Base-by-base conservation (phyloP, 2,888 invertebrate species). In the Taphrorychus bicolor region DNA sequence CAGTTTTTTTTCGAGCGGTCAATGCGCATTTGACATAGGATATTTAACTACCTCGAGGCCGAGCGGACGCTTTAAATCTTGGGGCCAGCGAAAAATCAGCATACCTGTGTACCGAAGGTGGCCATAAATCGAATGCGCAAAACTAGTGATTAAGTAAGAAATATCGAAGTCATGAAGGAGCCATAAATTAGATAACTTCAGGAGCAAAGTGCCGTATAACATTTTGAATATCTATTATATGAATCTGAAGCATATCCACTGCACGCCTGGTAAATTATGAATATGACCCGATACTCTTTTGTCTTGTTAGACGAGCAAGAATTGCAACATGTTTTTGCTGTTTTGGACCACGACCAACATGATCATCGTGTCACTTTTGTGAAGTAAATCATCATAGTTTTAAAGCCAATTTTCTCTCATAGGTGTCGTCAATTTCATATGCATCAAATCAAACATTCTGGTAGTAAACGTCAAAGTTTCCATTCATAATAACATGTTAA, bases 151-250 rank as follows among this genome's bases (percentile, higher is more conserved):
- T 69, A 69, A 64, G 51, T 56, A 57, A 41, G 69, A 69, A 65
- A 65, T 69, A 69, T 64, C 61, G 64, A 16, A 64, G 64, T 59
- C 63, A 60, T 69, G 60, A 56, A 59, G 42, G 14, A 40, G 64
- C 60, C 60, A 69, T 69, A 69, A 69, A 69, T 69, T 64, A 69
- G 64, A 64, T 69, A 59, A 65, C 60, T 60, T 59, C 69, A 65
- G 63, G 48, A 64, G 69, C 59, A 65, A 62, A 59, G 58, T 54
- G 48, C 62, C 59, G 53, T 59, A 62, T 58, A 68, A 62, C 59
- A 68, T 63, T 68, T 68, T 68, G 67, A 68, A 68, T 68, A 68
- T 63, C 63, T 68, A 68, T 63, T 68, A 59, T 58, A 63, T 68
- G 62, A 59, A 62, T 68, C 58, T 63, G 63, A 58, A 61, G 57